Percentiles rank a stretch among this genome's conserved stretches.
These are phyloP conservation scores for Camelus dromedarius DNA, from an alignment of 2,113 vertebrate species.

Conservation along the genomic window DNA sequence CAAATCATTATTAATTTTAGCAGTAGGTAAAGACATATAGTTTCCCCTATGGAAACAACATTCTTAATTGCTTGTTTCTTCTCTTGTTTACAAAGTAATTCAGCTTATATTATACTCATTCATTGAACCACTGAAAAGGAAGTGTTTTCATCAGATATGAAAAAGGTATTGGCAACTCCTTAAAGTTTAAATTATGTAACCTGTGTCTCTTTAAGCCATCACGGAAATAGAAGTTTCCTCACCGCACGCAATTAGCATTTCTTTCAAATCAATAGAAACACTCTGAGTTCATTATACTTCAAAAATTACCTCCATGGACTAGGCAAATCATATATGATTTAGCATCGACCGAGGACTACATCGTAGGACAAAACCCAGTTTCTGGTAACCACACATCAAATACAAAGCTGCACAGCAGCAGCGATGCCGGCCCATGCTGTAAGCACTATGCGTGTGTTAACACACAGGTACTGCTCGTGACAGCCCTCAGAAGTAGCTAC, in stretches of 20 bases:
- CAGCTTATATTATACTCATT: not conserved
- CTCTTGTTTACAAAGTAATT: not conserved
- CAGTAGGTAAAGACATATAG: not conserved
- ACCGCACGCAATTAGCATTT: not conserved
- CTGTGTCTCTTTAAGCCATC: not conserved
- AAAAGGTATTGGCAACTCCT: not conserved
- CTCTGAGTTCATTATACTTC: not conserved
- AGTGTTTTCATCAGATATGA: not conserved
- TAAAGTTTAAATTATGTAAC: slow-evolving; percentile 9
- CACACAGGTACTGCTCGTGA: not conserved
- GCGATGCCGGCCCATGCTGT: not conserved
- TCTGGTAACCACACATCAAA: not conserved
- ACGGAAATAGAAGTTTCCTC: not conserved
- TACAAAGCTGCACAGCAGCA: not conserved
- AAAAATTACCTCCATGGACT: not conserved
- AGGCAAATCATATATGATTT: not conserved
- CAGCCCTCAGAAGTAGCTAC: not conserved
- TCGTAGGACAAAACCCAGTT: not conserved
- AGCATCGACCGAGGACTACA: not conserved
- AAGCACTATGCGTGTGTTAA: accelerated
- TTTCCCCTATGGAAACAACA: not conserved
- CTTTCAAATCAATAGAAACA: slow-evolving; percentile 43
- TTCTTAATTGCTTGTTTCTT: not conserved
- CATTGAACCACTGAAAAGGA: not conserved
- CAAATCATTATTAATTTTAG: not conserved